A percentile compares a stretch with the other conserved stretches of the same genome.
Conservation (phyloP, 2,113 vertebrate species). For the Halcyon senegalensis region DNA sequence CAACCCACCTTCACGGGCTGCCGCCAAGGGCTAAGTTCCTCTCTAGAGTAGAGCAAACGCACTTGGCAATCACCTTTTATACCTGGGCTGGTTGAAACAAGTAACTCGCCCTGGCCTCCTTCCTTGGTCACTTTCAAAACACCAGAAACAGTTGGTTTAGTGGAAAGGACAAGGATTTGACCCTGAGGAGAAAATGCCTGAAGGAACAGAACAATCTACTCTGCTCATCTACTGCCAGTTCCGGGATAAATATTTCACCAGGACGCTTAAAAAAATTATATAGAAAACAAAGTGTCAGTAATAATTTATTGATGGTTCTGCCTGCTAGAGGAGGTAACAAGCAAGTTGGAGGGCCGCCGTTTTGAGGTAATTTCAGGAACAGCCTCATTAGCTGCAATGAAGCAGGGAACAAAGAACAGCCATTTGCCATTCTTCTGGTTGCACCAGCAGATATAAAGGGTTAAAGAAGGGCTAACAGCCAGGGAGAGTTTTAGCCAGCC, state of each 20-base stretch:
- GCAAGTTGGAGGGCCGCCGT: neutral
- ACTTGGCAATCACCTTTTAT: neutral
- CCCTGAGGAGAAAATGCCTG: neutral
- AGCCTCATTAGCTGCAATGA: neutral
- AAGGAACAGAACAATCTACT: neutral
- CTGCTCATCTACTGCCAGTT: neutral
- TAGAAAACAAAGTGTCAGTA: neutral
- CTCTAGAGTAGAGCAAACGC: neutral
- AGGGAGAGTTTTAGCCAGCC: neutral
- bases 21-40: neutral
- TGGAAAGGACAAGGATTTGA: slow-evolving; percentile 9
- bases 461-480: neutral
- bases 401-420: neutral
- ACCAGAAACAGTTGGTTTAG: neutral
- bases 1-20: fast-evolving
- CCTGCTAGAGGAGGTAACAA: neutral
- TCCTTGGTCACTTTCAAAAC: neutral
- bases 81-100: neutral
- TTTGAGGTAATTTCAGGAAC: neutral
- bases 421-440: neutral
- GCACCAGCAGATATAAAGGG: neutral
- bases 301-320: slow-evolving; percentile 50
- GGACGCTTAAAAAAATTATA: neutral
- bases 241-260: slow-evolving; percentile 58
- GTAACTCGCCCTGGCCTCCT: neutral